phyloP scores from a whole-genome alignment of 2,888 invertebrate genomes.

The Cataglyphis livida region DNA sequence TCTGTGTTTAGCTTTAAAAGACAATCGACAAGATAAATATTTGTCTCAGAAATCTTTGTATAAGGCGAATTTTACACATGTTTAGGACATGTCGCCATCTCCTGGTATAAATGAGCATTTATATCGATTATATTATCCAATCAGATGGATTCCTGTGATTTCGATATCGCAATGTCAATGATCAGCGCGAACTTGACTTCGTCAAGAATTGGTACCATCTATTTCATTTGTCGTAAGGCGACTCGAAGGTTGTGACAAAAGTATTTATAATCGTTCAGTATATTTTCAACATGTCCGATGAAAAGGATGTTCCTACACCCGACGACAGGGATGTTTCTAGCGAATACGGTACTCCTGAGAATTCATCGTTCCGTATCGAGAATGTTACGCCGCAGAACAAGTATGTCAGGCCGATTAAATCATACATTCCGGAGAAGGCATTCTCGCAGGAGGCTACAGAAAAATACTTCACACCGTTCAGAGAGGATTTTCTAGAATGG shows the following conservation, averaged over 20 bases:
- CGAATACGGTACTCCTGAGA: background rate
- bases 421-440: background rate
- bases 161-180: conserved; percentile 18
- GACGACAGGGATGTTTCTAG: too few relatives aligned
- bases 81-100: conserved; percentile 23
- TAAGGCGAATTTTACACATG: background rate
- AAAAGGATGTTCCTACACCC: background rate
- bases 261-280: background rate
- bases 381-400: background rate
- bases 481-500: background rate
- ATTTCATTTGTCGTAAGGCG: conserved; percentile 1
- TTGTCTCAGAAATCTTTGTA: background rate
- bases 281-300: conserved; percentile 10
- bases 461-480: background rate
- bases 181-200: background rate
- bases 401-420: background rate
- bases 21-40: background rate
- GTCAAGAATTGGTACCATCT: background rate
- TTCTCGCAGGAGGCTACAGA: background rate
- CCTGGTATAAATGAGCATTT: background rate
- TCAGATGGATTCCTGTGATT: conserved; percentile 31
- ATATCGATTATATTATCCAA: conserved; percentile 35
- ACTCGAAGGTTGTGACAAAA: background rate
- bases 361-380: background rate
- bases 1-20: background rate